These are phyloP conservation scores for Lithophane ornitopus DNA, from an alignment of 2,888 invertebrate genomes.

Conservation along the genomic window DNA sequence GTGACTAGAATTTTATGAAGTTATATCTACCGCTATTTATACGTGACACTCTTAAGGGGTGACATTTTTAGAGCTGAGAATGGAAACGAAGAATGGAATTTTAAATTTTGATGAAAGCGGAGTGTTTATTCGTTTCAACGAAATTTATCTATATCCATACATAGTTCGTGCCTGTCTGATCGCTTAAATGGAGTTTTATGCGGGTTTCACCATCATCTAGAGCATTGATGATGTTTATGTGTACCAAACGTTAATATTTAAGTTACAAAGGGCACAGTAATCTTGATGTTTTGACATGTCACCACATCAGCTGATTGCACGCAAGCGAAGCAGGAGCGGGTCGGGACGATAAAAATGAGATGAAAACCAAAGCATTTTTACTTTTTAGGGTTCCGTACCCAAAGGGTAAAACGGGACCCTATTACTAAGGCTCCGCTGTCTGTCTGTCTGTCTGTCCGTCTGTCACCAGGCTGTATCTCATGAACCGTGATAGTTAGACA, in stretches of 20 bases:
- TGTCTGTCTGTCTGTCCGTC: no score
- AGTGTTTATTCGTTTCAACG: no score
- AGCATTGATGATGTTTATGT: not conserved
- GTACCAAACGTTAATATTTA: not conserved
- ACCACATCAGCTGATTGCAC: not conserved
- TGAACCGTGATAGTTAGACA: no score
- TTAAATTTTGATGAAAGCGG: not conserved
- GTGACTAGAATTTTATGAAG: slow-evolving; percentile 33
- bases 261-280: not conserved
- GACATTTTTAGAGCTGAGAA: not conserved
- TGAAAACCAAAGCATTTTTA: not conserved
- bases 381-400: no score
- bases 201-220: not conserved
- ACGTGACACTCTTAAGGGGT: slow-evolving; percentile 13
- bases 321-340: not conserved
- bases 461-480: no score
- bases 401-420: no score
- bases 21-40: not conserved
- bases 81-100: not conserved
- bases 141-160: not conserved
- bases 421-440: no score
- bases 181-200: not conserved
- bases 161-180: not conserved
- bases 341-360: not conserved
- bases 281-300: not conserved